These are phyloP conservation scores for Pyrocoelia pectoralis DNA, from an alignment of 2,888 invertebrate species.

Conservation along the genomic window DNA sequence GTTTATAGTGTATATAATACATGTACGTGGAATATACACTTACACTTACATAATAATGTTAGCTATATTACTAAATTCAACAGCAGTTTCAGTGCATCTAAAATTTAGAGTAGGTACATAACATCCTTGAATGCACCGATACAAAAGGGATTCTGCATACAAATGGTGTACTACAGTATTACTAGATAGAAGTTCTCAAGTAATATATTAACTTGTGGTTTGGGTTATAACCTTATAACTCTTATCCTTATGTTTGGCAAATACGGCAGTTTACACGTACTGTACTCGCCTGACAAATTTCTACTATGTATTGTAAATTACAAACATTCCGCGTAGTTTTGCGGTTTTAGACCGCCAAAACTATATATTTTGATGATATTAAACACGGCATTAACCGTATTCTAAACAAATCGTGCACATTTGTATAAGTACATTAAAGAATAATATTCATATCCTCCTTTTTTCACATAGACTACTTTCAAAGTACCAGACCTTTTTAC, in stretches of 20 bases:
- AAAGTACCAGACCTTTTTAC: neutral
- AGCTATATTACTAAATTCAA: neutral
- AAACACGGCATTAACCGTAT: neutral
- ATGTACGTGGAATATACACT: too few species aligned
- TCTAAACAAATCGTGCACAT: slow-evolving; percentile 2
- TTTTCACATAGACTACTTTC: neutral
- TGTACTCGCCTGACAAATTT: slow-evolving; percentile 9
- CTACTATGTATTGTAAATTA: slow-evolving; percentile 7
- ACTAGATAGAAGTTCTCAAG: neutral
- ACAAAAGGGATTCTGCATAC: neutral
- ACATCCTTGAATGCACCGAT: neutral
- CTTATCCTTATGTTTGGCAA: slow-evolving; percentile 2
- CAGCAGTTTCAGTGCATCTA: neutral
- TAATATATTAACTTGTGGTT: slow-evolving; percentile 1
- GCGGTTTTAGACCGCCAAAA: neutral
- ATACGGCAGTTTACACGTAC: neutral
- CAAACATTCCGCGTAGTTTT: neutral
- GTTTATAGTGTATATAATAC: too few species aligned
- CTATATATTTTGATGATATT: slow-evolving; percentile 6
- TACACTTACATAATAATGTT: neutral
- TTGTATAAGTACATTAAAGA: neutral
- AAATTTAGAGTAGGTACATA: too few species aligned
- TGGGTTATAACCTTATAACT: neutral
- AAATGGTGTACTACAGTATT: neutral
- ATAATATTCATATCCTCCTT: neutral